Evolutionary conservation across 2,113 vertebrate species (phyloP).

Genomic region (Bos javanicus): DNA sequence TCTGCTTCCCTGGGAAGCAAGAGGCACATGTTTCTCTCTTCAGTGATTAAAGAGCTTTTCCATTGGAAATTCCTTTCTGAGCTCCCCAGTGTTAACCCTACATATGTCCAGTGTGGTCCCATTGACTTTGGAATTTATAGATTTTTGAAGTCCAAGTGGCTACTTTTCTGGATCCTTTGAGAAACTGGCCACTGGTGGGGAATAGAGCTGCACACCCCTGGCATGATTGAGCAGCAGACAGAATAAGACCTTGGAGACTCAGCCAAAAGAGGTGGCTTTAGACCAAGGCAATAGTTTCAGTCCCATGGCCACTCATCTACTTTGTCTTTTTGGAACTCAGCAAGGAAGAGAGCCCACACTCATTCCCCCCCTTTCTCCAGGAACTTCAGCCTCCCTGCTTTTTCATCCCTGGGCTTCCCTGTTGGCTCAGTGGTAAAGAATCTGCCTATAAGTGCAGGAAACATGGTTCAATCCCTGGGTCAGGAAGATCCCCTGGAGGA

Average conservation of each 20-base stretch:
- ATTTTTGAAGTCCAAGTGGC: not conserved
- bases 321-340: not conserved
- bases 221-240: not conserved
- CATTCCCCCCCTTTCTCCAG: not conserved
- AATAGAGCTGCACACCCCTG: not conserved
- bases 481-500: not conserved
- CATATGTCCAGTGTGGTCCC: not conserved
- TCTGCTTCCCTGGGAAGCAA: not conserved
- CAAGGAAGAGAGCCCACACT: not conserved
- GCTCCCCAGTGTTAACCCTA: not conserved
- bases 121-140: not conserved
- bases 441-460: not conserved
- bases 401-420: not conserved
- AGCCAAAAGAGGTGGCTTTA: not conserved
- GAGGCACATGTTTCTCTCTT: not conserved
- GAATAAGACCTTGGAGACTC: not conserved
- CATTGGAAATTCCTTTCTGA: not conserved
- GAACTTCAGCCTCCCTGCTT: not conserved
- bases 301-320: not conserved
- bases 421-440: not conserved
- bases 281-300: not conserved
- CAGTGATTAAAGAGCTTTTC: not conserved
- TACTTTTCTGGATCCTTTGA: not conserved
- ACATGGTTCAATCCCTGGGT: not conserved
- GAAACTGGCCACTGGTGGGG: not conserved